Base-by-base conservation (phyloP, 1,140 invertebrate species). In the Lasioglossum baleicum region DNA sequence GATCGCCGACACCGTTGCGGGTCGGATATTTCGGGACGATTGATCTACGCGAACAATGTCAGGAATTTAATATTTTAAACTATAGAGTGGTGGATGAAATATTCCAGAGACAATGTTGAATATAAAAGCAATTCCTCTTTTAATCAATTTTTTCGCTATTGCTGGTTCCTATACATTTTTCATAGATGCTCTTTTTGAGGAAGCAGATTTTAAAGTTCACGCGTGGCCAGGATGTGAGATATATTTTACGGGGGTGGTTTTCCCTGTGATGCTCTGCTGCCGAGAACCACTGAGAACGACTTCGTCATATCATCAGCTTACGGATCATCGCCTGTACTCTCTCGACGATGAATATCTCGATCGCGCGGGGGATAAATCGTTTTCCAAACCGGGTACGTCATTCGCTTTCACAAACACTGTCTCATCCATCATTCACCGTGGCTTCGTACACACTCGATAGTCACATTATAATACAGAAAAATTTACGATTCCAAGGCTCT, bases 281-380 rank as follows among this genome's bases (percentile, higher is more conserved):
- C 40, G 75, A 72, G 61, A 78, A 63, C 71, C 60, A 63, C 63
- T 75, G 74, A 56, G 31, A 72, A 79, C 53, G 64, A 70, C 64
- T 72, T 56, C 65, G 69, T 64, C 74, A 3, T 71, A 72, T 65
- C 56, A 65, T 74, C 48, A 42, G 77, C 79, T 75, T 56, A 83
- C 63, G 63, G 73, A 76, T 76, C 70, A 68, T 80, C 78, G 71
- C 22, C 44, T 53, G 35, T 22, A 48, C 66, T 44, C 61, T 61
- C 66, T 51, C 35, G 22, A 60, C 53, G 44, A 77, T 44, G 79
- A 81, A 31, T 15, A 61, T 56, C 68, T 70, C 42, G 22, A 58
- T 56, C 64, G 6, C n/a, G n/a, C 13, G 26, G 7, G 31, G 75
- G 44, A 77, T 56, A 78, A 60, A 61, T 58, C 44, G 51, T 67